Conservation (phyloP, 2,113 vertebrate species). For the Pterocles orientalis region DNA sequence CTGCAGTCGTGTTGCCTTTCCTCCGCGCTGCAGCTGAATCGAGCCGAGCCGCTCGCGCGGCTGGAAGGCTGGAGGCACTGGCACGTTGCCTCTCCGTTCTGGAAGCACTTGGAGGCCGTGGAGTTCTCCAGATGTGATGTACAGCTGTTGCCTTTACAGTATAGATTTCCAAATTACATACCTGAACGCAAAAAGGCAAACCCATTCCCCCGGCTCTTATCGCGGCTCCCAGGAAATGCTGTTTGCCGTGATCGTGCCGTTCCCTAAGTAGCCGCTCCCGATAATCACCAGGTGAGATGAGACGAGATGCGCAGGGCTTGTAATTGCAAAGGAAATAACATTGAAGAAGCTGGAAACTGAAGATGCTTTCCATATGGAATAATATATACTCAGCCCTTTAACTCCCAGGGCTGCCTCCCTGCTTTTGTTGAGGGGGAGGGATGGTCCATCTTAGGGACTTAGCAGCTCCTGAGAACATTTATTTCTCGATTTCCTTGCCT, state of each 20-base stretch:
- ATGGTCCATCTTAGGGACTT: neutral
- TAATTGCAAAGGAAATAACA: neutral
- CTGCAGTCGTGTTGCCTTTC: neutral
- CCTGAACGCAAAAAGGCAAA: neutral
- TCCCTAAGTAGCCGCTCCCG: neutral
- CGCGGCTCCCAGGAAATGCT: neutral
- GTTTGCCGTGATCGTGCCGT: neutral
- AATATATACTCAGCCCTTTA: neutral
- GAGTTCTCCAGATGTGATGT: neutral
- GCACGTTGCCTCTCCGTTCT: neutral
- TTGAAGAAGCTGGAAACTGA: neutral
- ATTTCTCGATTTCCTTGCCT: neutral
- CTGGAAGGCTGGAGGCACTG: neutral
- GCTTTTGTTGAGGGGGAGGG: neutral
- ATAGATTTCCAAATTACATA: neutral
- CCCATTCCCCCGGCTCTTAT: neutral
- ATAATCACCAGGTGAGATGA: neutral
- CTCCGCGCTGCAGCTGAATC: neutral
- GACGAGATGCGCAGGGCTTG: neutral
- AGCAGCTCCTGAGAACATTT: accelerated
- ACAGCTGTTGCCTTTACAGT: neutral
- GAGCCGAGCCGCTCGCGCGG: neutral
- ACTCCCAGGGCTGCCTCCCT: neutral
- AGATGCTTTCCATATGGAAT: neutral
- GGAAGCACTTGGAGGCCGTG: neutral